A percentile compares a stretch with the other conserved stretches of the same genome.
Evolutionary conservation across 2,888 invertebrate genomes (phyloP).

Genomic region (Conops quadrifasciatus): DNA sequence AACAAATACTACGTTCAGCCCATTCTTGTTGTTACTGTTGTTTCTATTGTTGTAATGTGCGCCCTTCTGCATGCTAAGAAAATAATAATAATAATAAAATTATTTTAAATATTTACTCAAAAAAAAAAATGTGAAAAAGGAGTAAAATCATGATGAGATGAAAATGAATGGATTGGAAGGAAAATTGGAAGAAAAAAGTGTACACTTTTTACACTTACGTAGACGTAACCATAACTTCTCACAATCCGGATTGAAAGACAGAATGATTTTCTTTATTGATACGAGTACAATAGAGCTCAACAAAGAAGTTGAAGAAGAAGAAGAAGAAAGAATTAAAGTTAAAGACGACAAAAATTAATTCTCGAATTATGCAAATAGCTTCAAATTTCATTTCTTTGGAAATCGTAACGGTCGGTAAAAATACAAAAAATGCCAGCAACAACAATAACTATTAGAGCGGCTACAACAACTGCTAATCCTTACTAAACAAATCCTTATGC

Average conservation of each 20-base stretch:
- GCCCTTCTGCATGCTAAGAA: neutral
- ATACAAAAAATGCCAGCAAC: neutral
- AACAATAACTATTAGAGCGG: neutral
- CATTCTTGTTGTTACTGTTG: neutral
- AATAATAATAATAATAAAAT: neutral
- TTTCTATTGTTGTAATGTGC: neutral
- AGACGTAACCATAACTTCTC: no score
- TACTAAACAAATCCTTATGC: no score
- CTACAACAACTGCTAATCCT: no score
- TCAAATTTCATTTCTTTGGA: neutral
- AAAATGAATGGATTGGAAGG: no score
- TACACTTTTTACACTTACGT: no score
- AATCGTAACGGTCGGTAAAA: no score
- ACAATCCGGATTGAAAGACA: no score
- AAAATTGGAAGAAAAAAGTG: no score
- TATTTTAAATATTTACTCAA: slow-evolving; percentile 5
- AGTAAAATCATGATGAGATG: no score
- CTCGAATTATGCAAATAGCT: slow-evolving; percentile 1
- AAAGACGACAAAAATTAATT: neutral
- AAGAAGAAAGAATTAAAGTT: neutral
- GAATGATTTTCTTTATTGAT: no score
- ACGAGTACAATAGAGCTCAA: no score
- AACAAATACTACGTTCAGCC: neutral
- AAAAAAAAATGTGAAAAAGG: neutral
- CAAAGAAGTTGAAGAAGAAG: neutral